Base-by-base conservation (phyloP, 1,140 invertebrate genomes). In the Trinorchestia longiramus region DNA sequence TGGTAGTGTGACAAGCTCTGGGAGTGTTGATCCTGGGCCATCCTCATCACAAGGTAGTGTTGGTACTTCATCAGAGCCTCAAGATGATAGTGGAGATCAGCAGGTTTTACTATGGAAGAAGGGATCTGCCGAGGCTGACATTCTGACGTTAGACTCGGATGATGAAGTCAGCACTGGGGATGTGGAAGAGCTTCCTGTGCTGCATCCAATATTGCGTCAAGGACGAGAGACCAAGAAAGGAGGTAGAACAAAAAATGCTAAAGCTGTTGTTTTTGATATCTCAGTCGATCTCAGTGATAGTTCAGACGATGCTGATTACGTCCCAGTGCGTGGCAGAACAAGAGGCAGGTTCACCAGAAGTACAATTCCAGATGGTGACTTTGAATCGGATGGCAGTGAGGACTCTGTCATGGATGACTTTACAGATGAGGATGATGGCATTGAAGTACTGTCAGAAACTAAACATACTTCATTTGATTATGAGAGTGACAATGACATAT, bases 371-470 rank as follows among this genome's bases (percentile, higher is more conserved):
- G 47, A 44, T 47, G 41, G 43, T 94, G 92, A 28, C 44, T 43
- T 94, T 47, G 92, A 94, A 6, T 91, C 88, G 36, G 92, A 47
- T 45, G 41, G 8, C 1, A 94, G 92, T 94, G 92, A 94, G 8
- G 62, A 77, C 62, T 77, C 62, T 3, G 62, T 77, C 62, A 3
- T 77, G 62, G 62, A 77, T 36, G 92, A 94, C 43, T 36, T 92
- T 92, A 36, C 87, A 40, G 36, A 87, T n/a, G 88, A 87, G 8
- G 90, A 94, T 94, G 92, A 94, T 94, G 44, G 92, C 43, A 94
- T 94, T 45, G 92, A 94, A 94, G 92, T 94, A 11, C 92, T 94
- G 44, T 94, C 92, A 45, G 92, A 94, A 94, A 45, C 92, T 45
- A 4, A 15, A 40, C 8, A 23, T n/a, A 44, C 92, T 11, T n/a